A percentile compares a stretch with the other conserved stretches of the same genome.
Conservation (phyloP, 2,888 invertebrate genomes). For the Leptopilina myrica region DNA sequence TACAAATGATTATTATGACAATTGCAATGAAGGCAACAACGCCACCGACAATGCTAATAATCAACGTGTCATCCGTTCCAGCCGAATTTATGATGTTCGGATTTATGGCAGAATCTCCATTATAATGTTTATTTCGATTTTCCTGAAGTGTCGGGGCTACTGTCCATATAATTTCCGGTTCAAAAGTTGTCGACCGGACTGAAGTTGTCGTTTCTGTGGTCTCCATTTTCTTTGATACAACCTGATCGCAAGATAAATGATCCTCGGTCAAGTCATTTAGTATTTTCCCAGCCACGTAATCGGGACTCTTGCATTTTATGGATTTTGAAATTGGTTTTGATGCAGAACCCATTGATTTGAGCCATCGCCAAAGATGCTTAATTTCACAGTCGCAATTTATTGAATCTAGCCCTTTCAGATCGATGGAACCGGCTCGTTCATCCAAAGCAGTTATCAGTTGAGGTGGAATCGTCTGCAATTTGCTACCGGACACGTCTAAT, state of each 20-base stretch:
- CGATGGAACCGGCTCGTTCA: slow-evolving; percentile 87
- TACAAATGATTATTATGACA: slow-evolving; percentile 92
- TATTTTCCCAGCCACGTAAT: slow-evolving; percentile 83
- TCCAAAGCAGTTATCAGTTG: slow-evolving; percentile 89
- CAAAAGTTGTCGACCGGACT: slow-evolving; percentile 80
- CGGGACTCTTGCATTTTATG: slow-evolving; percentile 83
- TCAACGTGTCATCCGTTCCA: slow-evolving; percentile 93
- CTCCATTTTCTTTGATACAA: slow-evolving; percentile 78
- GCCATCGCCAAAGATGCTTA: slow-evolving; percentile 87
- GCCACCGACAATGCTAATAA: slow-evolving; percentile 95
- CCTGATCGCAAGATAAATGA: slow-evolving; percentile 87
- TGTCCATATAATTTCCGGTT: slow-evolving; percentile 94
- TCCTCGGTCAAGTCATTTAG: slow-evolving; percentile 88
- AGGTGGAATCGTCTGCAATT: slow-evolving; percentile 85
- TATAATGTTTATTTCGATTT: slow-evolving; percentile 80
- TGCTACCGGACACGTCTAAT: slow-evolving; percentile 88
- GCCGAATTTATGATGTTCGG: slow-evolving; percentile 74
- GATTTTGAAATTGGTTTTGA: slow-evolving; percentile 54
- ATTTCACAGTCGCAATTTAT: slow-evolving; percentile 92
- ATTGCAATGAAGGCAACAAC: slow-evolving; percentile 94
- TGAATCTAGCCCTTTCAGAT: slow-evolving; percentile 84
- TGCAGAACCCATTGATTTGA: slow-evolving; percentile 77
- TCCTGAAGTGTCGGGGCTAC: slow-evolving; percentile 85
- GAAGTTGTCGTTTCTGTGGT: slow-evolving; percentile 73
- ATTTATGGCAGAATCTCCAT: slow-evolving; percentile 79